These are phyloP conservation scores for Notothenia rossii DNA, from an alignment of 2,113 vertebrate genomes.

Conservation along the genomic window DNA sequence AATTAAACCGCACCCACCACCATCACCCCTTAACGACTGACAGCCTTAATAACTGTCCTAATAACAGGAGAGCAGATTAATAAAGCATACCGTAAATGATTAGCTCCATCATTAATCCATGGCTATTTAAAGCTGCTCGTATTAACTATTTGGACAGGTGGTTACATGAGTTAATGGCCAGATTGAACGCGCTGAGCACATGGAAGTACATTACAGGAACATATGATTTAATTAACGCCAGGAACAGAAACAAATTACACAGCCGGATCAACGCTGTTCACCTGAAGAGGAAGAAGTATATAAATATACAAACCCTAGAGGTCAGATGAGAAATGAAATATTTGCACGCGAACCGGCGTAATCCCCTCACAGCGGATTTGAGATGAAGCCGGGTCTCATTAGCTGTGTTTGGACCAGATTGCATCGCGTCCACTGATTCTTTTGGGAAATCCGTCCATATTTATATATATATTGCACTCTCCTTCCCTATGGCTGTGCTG, in stretches of 20 bases:
- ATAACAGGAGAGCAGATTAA: conserved; percentile 76
- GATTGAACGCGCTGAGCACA: conserved; percentile 43
- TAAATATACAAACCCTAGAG: not conserved
- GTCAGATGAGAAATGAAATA: conserved; percentile 55
- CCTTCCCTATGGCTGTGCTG: conserved; percentile 63
- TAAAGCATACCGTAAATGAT: conserved; percentile 80
- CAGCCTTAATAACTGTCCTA: conserved; percentile 74
- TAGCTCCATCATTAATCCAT: conserved; percentile 77
- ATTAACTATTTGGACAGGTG: conserved; percentile 78
- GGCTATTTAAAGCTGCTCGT: conserved; percentile 76
- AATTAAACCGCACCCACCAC: conserved; percentile 37
- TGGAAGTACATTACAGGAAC: conserved; percentile 60
- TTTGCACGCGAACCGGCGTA: conserved; percentile 53
- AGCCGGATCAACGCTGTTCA: conserved; percentile 29
- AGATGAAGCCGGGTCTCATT: conserved; percentile 69
- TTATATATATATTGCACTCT: conserved; percentile 44
- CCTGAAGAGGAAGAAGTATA: conserved; percentile 17
- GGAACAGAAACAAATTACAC: conserved; percentile 65
- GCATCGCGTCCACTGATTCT: conserved; percentile 57
- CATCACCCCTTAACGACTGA: conserved; percentile 49
- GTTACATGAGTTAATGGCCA: conserved; percentile 72
- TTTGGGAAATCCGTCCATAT: conserved; percentile 67
- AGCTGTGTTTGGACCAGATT: conserved; percentile 65
- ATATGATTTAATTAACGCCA: conserved; percentile 69
- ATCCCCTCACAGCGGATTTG: conserved; percentile 50